Percentiles rank a stretch among this genome's conserved stretches.
Evolutionary conservation across 2,888 invertebrate genomes (phyloP).

Genomic region (Gymnosoma rotundatum): DNA sequence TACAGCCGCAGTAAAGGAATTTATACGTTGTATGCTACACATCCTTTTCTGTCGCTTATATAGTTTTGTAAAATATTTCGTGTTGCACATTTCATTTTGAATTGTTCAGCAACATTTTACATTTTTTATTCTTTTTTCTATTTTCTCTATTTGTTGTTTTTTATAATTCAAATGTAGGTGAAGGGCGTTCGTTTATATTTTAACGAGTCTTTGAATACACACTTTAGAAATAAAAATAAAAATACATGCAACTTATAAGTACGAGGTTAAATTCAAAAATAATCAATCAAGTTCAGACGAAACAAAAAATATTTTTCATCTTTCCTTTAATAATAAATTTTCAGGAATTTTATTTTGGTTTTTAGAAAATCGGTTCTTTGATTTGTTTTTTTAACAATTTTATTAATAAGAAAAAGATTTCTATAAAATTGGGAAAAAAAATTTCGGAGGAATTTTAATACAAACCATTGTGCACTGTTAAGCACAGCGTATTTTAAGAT

Average conservation of each 20-base stretch:
- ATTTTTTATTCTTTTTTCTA: neutral
- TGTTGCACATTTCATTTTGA: conserved; percentile 63
- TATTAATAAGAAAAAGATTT: too few relatives aligned
- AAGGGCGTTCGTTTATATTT: conserved; percentile 62
- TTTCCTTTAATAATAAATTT: too few relatives aligned
- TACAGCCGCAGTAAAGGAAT: conserved; percentile 28
- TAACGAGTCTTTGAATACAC: conserved; percentile 53
- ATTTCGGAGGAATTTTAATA: too few relatives aligned
- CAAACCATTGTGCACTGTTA: too few relatives aligned
- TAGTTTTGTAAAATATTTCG: conserved; percentile 55
- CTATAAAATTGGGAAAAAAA: too few relatives aligned
- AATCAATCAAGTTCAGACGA: too few relatives aligned
- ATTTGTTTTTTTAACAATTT: too few relatives aligned
- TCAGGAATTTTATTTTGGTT: too few relatives aligned
- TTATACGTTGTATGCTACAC: conserved; percentile 17
- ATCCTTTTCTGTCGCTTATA: conserved; percentile 62
- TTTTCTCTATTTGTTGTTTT: neutral
- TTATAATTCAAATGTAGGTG: conserved; percentile 57
- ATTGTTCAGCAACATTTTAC: conserved; percentile 15
- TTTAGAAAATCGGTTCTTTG: too few relatives aligned
- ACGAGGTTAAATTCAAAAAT: neutral
- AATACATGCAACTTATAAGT: neutral
- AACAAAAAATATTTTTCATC: too few relatives aligned
- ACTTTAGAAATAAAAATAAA: conserved; percentile 11
- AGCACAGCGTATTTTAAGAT: too few relatives aligned